Evolutionary conservation across 2,888 invertebrate genomes (phyloP).

Genomic region (Monopis laevigella): DNA sequence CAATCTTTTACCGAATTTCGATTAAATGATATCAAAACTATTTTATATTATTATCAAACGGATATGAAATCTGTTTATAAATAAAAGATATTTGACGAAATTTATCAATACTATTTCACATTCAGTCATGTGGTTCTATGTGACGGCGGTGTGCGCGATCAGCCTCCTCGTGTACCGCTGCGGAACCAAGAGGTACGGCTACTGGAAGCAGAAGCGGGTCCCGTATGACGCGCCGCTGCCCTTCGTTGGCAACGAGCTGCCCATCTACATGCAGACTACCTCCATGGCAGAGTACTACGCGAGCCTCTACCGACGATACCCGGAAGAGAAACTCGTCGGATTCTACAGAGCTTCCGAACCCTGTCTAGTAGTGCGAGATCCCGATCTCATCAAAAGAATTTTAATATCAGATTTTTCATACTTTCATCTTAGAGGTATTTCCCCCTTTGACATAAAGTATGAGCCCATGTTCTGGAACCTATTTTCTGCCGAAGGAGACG

Average conservation of each 20-base stretch:
- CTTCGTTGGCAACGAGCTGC: constrained; percentile 9
- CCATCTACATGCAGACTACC: constrained; percentile 10
- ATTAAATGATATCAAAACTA: too few relatives aligned
- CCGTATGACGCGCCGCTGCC: constrained; percentile 10
- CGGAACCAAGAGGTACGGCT: constrained; percentile 11
- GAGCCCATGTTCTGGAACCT: too few relatives aligned
- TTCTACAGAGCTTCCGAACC: constrained; percentile 16
- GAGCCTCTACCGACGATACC: background rate
- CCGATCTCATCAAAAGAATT: constrained; percentile 15
- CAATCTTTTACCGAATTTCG: too few relatives aligned
- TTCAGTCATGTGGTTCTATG: too few relatives aligned
- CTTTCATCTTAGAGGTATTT: constrained; percentile 11
- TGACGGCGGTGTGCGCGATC: too few relatives aligned
- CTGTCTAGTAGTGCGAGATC: constrained; percentile 13
- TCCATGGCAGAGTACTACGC: constrained; percentile 10
- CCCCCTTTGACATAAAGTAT: too few relatives aligned
- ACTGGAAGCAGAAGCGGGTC: constrained; percentile 13
- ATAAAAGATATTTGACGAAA: too few relatives aligned
- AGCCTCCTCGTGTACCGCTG: constrained; percentile 10
- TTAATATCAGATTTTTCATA: constrained; percentile 15
- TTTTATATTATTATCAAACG: too few relatives aligned
- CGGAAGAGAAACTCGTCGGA: constrained; percentile 15
- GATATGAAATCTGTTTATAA: too few relatives aligned
- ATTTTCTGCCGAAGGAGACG: too few relatives aligned
- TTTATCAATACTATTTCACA: too few relatives aligned